A percentile compares a stretch with the other conserved stretches of the same genome.
Evolutionary conservation across 2,888 invertebrate genomes (phyloP).

Genomic region (Chrysolina americana): DNA sequence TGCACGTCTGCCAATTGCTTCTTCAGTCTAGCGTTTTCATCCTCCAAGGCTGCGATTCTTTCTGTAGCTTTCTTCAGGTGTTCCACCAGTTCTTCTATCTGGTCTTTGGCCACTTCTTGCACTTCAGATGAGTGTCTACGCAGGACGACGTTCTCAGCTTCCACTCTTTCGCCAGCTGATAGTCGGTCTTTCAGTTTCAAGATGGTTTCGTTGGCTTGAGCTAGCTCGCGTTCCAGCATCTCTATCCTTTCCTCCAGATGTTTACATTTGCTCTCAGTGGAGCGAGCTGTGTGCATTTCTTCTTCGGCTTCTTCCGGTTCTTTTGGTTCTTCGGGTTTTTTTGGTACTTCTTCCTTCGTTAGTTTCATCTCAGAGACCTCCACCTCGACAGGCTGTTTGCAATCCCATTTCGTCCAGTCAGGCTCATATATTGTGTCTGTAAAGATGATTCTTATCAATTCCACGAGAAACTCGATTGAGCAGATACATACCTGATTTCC

Average conservation of each 20-base stretch:
- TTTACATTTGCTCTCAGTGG: slow-evolving; percentile 29
- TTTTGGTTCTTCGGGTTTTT: slow-evolving; percentile 41
- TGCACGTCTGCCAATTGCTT: slow-evolving; percentile 37
- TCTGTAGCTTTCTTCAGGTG: slow-evolving; percentile 57
- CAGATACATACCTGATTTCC: background rate
- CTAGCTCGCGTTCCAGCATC: slow-evolving; percentile 50
- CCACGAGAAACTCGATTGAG: too few species aligned
- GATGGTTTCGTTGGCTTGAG: slow-evolving; percentile 51
- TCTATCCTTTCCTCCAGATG: slow-evolving; percentile 36
- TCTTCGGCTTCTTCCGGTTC: slow-evolving; percentile 40
- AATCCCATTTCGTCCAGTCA: slow-evolving; percentile 22
- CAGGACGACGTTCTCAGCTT: slow-evolving; percentile 63
- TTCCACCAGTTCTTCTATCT: slow-evolving; percentile 62
- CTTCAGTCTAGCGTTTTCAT: slow-evolving; percentile 41
- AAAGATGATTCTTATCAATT: background rate
- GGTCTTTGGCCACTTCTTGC: slow-evolving; percentile 64
- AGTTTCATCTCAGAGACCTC: background rate
- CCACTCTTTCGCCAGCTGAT: slow-evolving; percentile 40
- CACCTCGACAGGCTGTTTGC: background rate
- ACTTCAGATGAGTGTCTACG: slow-evolving; percentile 62
- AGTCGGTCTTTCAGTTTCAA: slow-evolving; percentile 45
- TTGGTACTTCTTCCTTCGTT: background rate
- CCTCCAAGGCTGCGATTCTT: slow-evolving; percentile 55
- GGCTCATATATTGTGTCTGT: background rate
- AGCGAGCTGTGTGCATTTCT: slow-evolving; percentile 50